phyloP scores from a whole-genome alignment of 1,140 invertebrate species.

The Heliothis subflexa region DNA sequence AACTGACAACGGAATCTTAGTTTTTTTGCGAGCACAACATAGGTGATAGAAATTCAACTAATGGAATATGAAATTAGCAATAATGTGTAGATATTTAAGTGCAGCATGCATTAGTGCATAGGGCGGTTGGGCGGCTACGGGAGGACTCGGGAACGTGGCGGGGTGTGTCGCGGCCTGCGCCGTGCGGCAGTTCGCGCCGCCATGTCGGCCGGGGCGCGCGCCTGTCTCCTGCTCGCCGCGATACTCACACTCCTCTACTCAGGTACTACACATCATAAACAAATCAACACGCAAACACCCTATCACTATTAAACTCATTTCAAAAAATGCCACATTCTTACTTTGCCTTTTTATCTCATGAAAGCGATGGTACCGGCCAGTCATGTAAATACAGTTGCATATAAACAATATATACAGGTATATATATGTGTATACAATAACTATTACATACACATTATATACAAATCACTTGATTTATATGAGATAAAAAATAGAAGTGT shows the following conservation, averaged over 20 bases:
- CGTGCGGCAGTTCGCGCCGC: constrained; percentile 62
- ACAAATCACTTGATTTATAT: background rate
- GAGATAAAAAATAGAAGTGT: background rate
- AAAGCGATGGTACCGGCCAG: constrained; percentile 9
- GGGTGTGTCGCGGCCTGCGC: background rate
- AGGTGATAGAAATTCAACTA: background rate
- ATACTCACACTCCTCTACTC: constrained; percentile 75
- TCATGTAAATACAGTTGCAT: constrained; percentile 19
- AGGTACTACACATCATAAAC: constrained; percentile 63
- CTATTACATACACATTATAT: background rate
- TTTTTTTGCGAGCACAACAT: background rate
- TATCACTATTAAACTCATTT: background rate
- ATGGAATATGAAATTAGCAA: background rate
- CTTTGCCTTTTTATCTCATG: background rate
- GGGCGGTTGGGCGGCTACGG: background rate
- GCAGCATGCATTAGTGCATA: constrained; percentile 28
- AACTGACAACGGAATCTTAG: background rate
- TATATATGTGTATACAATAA: background rate
- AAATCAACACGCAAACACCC: constrained; percentile 5
- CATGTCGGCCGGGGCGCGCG: constrained; percentile 79
- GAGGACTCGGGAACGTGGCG: constrained; percentile 16
- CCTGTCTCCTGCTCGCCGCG: constrained; percentile 63
- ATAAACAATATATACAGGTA: constrained; percentile 9
- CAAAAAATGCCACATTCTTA: background rate
- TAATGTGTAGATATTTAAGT: background rate